Conservation (phyloP, 2,113 vertebrate genomes). For the Tympanuchus pallidicinctus region DNA sequence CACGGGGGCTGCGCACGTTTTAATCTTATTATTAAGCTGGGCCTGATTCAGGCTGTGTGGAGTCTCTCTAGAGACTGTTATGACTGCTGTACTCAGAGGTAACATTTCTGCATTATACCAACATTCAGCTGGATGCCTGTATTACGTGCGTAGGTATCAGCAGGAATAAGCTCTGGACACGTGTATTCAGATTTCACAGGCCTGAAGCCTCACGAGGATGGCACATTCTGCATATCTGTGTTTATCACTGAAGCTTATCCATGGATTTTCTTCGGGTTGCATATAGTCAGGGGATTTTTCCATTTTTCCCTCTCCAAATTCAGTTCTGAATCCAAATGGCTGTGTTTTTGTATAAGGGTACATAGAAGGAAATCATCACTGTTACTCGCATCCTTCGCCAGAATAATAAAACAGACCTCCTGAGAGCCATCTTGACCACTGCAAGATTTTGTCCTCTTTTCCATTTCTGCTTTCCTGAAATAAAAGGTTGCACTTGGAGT, state of each 20-base stretch:
- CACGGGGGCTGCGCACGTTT: not conserved
- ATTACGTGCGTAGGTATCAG: not conserved
- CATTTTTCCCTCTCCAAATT: not conserved
- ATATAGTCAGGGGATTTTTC: not conserved
- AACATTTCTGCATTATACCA: fast-evolving
- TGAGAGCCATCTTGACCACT: not conserved
- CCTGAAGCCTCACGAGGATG: not conserved
- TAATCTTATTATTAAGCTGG: not conserved
- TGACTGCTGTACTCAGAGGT: not conserved
- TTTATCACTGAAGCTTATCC: not conserved
- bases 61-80: not conserved
- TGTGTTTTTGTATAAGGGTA: not conserved
- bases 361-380: not conserved
- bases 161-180: not conserved
- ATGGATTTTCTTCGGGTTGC: not conserved
- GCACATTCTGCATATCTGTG: not conserved
- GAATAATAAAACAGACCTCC: not conserved
- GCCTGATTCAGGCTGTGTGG: not conserved
- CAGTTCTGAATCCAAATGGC: not conserved
- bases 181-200: not conserved
- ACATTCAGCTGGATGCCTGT: not conserved
- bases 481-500: not conserved
- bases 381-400: not conserved
- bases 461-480: not conserved
- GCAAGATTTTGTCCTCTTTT: not conserved